Evolutionary conservation across 2,113 vertebrate genomes (phyloP), one percentile per base, ranked within the genome.

Genomic region (Alaudala cheleensis): DNA sequence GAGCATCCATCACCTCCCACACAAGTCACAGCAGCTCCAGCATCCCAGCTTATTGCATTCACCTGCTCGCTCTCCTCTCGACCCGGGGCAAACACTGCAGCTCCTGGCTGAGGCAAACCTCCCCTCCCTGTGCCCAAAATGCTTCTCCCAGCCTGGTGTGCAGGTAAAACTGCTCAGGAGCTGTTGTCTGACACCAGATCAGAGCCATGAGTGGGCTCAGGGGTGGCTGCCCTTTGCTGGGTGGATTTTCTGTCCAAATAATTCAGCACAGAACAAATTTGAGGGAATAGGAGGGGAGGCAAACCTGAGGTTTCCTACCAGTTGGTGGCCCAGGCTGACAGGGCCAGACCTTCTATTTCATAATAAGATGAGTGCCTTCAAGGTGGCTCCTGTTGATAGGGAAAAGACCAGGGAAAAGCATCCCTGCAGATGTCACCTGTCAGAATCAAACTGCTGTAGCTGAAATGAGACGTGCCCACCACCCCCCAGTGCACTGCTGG

Each of bases 1-100:
- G 93, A 93, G 86, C 74, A 86, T 61, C 86, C 23, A 0, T 93
- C 94, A 86, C 91, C 88, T 93, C 96, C 96, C 93, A 90, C 94
- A 20, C 82, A 3, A 92, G 80, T 8, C 91, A 72, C 93, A 69
- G 94, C 94, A 92, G 86, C 96, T 80, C 45, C 88, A 40, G 71
- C 93, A 47, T 31, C 56, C 3, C 86, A 2, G 69, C 54, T 39
- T 7, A 1, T n/a, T 28, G 58, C 83, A 6, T 12, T 51, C 51
- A 78, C 90, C 93, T 91, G 95, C 76, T 60, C 21, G 0, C 47
- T 19, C 70, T 20, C 18, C 56, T 26, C 62, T 39, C 9, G 9
- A n/a, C 61, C 88, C 39, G 0, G 0, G 49, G 57, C 62, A 40
- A 60, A 21, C 2, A 0, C 29, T 10, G 3, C 10, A 1, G 1